Evolutionary conservation across 1,140 invertebrate species (phyloP).

Genomic region (Eciton burchellii): DNA sequence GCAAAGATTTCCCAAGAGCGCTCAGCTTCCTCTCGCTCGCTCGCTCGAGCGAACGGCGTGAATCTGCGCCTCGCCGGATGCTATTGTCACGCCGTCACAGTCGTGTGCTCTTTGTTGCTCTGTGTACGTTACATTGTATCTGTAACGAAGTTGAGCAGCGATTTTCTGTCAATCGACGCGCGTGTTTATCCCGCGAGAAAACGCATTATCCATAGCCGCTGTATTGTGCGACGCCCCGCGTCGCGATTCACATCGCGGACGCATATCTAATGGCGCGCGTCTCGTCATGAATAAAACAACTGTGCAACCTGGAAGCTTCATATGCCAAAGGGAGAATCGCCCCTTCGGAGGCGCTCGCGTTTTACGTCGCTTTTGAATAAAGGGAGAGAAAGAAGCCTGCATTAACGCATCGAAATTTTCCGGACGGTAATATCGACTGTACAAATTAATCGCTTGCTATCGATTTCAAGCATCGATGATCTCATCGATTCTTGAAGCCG

Average conservation of each 20-base stretch:
- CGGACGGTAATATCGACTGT: too few species aligned
- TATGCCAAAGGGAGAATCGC: neutral
- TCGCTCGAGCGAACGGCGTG: neutral
- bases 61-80: constrained; percentile 21
- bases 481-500: too few species aligned
- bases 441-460: too few species aligned
- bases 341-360: constrained; percentile 10
- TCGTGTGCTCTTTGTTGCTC: neutral
- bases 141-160: constrained; percentile 47
- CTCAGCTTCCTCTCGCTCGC: constrained; percentile 6
- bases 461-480: too few species aligned
- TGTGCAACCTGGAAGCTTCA: constrained; percentile 18
- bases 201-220: constrained; percentile 37
- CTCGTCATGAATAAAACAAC: constrained; percentile 57
- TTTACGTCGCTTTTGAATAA: constrained; percentile 14
- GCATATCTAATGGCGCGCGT: constrained; percentile 34
- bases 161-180: constrained; percentile 56
- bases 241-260: constrained; percentile 8
- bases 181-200: constrained; percentile 27
- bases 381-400: too few species aligned
- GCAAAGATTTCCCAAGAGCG: constrained; percentile 60
- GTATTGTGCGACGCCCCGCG: neutral
- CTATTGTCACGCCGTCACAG: neutral
- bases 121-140: constrained; percentile 26
- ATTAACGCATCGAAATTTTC: too few species aligned